Percentiles rank a stretch among this genome's conserved stretches.
These are phyloP conservation scores for Drosophila bifasciata DNA, from an alignment of 1,140 invertebrate species.

Conservation along the genomic window DNA sequence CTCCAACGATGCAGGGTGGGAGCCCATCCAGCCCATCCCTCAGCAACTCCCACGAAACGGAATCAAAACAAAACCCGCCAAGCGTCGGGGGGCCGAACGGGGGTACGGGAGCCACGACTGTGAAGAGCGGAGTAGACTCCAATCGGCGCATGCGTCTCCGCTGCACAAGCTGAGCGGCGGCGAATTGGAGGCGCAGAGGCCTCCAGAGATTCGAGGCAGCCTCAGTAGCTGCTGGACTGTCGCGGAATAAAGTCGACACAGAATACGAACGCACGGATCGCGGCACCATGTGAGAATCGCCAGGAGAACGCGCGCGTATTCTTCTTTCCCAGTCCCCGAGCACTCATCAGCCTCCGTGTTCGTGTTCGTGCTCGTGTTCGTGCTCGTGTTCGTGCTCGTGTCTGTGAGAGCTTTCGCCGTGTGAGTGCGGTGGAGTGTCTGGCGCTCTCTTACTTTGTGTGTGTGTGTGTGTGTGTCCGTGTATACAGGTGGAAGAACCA, in stretches of 20 bases:
- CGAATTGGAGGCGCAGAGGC: constrained; percentile 52
- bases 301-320: constrained; percentile 73
- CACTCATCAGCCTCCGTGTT: not conserved
- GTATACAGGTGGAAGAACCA: constrained; percentile 49
- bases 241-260: constrained; percentile 65
- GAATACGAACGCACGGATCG: constrained; percentile 29
- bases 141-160: constrained; percentile 49
- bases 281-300: constrained; percentile 37
- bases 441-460: not conserved
- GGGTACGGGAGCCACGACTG: constrained; percentile 11
- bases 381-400: too few relatives aligned
- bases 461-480: constrained; percentile 17
- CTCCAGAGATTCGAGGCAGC: constrained; percentile 41
- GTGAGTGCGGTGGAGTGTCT: constrained; percentile 2
- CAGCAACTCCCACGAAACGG: constrained; percentile 42
- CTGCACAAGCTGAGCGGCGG: constrained; percentile 61
- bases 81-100: constrained; percentile 30
- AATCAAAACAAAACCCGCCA: constrained; percentile 77
- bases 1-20: constrained; percentile 24
- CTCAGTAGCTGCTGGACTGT: constrained; percentile 74
- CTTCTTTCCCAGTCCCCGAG: constrained; percentile 26
- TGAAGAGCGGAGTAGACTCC: constrained; percentile 23
- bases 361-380: too few relatives aligned
- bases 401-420: constrained; percentile 10
- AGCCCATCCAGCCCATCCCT: constrained; percentile 27